A percentile compares a stretch with the other conserved stretches of the same genome.
Conservation (phyloP, 1,140 invertebrate genomes). For the Orius laevigatus region DNA sequence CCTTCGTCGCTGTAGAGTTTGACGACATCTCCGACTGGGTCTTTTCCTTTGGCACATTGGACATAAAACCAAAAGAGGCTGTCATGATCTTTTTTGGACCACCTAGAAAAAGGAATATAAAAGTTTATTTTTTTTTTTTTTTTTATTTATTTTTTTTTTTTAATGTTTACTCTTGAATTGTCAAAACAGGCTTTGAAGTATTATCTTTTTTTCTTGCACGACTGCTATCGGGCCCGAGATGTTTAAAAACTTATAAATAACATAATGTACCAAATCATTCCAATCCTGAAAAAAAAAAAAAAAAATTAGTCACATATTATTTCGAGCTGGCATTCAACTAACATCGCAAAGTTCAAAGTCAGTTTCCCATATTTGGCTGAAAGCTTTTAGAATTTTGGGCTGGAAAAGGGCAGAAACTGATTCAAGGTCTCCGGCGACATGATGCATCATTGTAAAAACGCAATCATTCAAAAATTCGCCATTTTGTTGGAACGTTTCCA, state of each 20-base stretch:
- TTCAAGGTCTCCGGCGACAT: constrained; percentile 55
- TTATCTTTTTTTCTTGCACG: not conserved
- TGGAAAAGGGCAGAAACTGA: constrained; percentile 48
- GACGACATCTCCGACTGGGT: constrained; percentile 41
- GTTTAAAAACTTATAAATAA: constrained; percentile 57
- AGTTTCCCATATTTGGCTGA: constrained; percentile 54
- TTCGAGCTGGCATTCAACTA: constrained; percentile 24
- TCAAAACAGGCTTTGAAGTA: not conserved
- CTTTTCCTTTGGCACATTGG: constrained; percentile 34
- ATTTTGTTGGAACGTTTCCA: constrained; percentile 54
- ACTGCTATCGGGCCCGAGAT: constrained; percentile 27
- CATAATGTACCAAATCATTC: constrained; percentile 59
- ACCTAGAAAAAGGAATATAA: constrained; percentile 19
- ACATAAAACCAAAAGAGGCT: constrained; percentile 47
- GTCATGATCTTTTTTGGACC: constrained; percentile 43
- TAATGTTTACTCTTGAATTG: not conserved
- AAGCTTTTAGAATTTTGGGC: constrained; percentile 54
- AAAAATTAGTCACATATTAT: not conserved
- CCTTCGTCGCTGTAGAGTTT: constrained; percentile 40
- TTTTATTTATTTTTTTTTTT: not conserved
- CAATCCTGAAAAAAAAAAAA: constrained; percentile 41
- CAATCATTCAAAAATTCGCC: constrained; percentile 59
- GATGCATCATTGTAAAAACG: constrained; percentile 70
- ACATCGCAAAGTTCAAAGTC: constrained; percentile 54
- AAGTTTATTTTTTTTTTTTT: not conserved